Evolutionary conservation across 1,140 invertebrate species (phyloP), one percentile per base, ranked within the genome.

Genomic region (Lethrus apterus): DNA sequence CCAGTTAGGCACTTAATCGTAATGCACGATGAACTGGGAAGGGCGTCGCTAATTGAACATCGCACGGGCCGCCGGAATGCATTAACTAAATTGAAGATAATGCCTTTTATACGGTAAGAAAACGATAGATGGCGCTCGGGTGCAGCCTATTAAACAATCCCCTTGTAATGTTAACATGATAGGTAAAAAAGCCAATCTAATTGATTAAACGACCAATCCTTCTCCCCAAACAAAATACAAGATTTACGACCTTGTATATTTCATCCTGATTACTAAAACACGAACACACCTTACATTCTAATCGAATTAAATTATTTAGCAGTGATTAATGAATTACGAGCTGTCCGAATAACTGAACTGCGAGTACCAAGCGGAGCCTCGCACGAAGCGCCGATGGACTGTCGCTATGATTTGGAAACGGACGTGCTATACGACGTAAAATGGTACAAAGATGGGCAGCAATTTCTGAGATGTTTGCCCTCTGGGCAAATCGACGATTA

Each of bases 361-460:
- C 13, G 31, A 7, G 30, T 44, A 13, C 42, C 42, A 17, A 31
- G 9, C 3, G 33, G 11, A 21, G 42, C 31, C n/a, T 4, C 9
- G 15, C 29, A 44, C 30, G 31, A 33, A 4, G 42, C 30, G 10
- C 18, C 23, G 10, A 18, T 64, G 24, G 51, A 56, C 15, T 64
- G 62, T 38, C 34, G 36, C 21, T 64, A 64, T 49, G 58, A 64
- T 31, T 43, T 64, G 18, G 56, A 62, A 36, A 50, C 42, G 9
- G 52, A 52, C 11, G 44, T 24, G 9, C 52, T 80, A 4, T 80
- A 80, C 56, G 78, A 77, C 2, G 74, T 81, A 10, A 80, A 77
- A 57, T 83, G 80, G 80, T 79, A 78, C 66, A 81, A 80, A 57
- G 77, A 80, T 50, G 70, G 70, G 8, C 51, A 63, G 4, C 75